Conservation (phyloP, 2,888 invertebrate species). For the Lymantria monacha region DNA sequence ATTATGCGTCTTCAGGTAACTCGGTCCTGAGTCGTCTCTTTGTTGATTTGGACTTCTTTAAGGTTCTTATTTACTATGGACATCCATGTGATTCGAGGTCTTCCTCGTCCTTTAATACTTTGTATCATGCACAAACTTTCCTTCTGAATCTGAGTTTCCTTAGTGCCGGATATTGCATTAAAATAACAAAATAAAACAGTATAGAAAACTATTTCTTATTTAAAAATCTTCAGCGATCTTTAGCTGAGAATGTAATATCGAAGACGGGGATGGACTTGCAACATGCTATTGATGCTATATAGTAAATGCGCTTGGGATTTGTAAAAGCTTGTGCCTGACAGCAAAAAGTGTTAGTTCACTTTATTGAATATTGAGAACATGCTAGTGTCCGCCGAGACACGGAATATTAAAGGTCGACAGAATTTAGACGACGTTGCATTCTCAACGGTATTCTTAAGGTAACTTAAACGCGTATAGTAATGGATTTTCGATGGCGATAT, state of each 20-base stretch:
- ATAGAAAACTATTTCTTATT: slow-evolving; percentile 46
- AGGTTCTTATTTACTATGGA: too few species aligned
- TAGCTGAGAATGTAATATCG: slow-evolving; percentile 40
- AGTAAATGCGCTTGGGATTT: slow-evolving; percentile 59
- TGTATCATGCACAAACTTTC: too few species aligned
- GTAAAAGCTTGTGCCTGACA: slow-evolving; percentile 54
- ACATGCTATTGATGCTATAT: slow-evolving; percentile 34
- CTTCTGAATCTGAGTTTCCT: too few species aligned
- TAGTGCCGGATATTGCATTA: too few species aligned
- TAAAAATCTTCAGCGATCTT: slow-evolving; percentile 49
- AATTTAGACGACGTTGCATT: slow-evolving; percentile 54
- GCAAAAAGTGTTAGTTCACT: slow-evolving; percentile 71
- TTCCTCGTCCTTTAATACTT: too few species aligned
- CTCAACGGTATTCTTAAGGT: slow-evolving; percentile 55
- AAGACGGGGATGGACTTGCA: slow-evolving; percentile 25
- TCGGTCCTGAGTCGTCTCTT: too few species aligned
- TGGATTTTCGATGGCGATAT: neutral
- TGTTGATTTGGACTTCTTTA: too few species aligned
- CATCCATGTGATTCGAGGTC: too few species aligned
- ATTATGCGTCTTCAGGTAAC: too few species aligned
- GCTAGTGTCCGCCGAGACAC: slow-evolving; percentile 56
- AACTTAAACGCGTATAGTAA: slow-evolving; percentile 35
- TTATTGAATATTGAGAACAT: slow-evolving; percentile 74
- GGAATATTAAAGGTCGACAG: slow-evolving; percentile 47
- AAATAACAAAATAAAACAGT: slow-evolving; percentile 15